Evolutionary conservation across 2,888 invertebrate species (phyloP).

Genomic region (Sphinx pinastri): DNA sequence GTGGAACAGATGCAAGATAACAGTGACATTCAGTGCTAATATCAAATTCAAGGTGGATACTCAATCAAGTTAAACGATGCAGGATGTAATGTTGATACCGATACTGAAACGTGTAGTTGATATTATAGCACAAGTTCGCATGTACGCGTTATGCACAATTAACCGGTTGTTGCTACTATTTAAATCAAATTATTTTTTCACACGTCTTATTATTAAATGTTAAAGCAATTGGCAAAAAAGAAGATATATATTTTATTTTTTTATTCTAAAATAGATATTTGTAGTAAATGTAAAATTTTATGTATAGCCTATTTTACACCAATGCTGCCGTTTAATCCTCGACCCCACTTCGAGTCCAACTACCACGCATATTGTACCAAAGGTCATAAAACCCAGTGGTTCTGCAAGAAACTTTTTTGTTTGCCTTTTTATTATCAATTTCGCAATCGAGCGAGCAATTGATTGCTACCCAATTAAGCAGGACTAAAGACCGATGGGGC

Average conservation of each 20-base stretch:
- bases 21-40: constrained; percentile 40
- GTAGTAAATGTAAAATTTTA: no score
- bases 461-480: background rate
- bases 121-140: background rate
- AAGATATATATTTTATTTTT: no score
- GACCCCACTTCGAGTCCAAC: no score
- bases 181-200: background rate
- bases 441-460: background rate
- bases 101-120: constrained; percentile 26
- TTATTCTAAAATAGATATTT: no score
- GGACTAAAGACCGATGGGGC: background rate
- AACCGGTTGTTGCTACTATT: constrained; percentile 1
- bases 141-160: constrained; percentile 11
- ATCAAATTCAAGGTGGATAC: constrained; percentile 43
- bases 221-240: no score
- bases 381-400: background rate
- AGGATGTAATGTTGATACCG: constrained; percentile 29
- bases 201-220: background rate
- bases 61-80: constrained; percentile 35
- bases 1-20: constrained; percentile 26
- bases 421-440: background rate
- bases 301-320: no score
- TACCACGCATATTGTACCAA: background rate
- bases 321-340: no score
- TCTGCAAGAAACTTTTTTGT: background rate